Conservation (phyloP, 1,140 invertebrate species). For the Bombus sylvicola region DNA sequence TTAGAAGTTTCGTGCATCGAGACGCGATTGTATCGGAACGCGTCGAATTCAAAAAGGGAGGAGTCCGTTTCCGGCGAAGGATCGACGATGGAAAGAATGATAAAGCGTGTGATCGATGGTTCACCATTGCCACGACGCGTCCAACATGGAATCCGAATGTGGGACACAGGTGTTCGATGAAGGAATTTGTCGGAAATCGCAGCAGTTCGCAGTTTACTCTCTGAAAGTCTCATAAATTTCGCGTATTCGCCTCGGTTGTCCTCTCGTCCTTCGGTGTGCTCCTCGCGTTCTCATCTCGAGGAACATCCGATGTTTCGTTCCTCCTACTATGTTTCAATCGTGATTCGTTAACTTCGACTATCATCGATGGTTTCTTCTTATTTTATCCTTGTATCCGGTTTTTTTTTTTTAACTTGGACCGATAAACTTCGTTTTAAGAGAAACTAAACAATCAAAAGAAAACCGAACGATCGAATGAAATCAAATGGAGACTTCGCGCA, state of each 20-base stretch:
- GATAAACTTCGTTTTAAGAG: too few relatives aligned
- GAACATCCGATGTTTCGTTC: too few relatives aligned
- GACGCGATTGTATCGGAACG: not conserved
- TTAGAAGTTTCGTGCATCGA: not conserved
- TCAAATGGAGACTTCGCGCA: not conserved
- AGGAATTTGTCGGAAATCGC: constrained; percentile 12
- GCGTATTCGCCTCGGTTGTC: constrained; percentile 2
- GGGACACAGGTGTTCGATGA: not conserved
- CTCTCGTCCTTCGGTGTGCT: not conserved
- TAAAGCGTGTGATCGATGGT: constrained; percentile 13
- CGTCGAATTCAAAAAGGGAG: not conserved
- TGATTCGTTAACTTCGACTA: too few relatives aligned
- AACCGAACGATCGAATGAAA: not conserved
- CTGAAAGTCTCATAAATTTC: constrained; percentile 17
- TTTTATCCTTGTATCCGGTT: not conserved
- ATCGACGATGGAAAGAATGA: not conserved
- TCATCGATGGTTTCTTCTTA: not conserved
- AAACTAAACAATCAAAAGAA: not conserved
- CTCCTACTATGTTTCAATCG: too few relatives aligned
- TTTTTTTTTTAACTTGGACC: not conserved
- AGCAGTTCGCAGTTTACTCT: not conserved
- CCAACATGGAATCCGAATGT: not conserved
- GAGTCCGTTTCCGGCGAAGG: not conserved
- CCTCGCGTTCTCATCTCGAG: not conserved
- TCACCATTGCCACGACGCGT: not conserved